Evolutionary conservation across 2,888 invertebrate genomes (phyloP), one percentile per base, ranked within the genome.

Genomic region (Hypselothyrea guttata): DNA sequence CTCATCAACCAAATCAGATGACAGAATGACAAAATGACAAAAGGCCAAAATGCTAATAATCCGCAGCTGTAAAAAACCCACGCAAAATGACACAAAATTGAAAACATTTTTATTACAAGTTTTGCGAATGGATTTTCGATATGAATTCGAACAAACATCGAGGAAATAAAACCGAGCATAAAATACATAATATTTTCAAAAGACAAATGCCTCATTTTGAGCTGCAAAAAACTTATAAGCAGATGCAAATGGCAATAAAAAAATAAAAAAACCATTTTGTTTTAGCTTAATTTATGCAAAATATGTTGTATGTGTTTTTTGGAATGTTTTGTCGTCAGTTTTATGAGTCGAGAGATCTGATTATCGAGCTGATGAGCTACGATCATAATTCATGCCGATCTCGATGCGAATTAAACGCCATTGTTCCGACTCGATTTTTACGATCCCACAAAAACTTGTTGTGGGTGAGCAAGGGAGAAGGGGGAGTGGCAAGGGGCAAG

Each of bases 391-490:
- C 85, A 84, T 59, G 78, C 66, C 76, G 45, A 22, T 42, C 55
- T 41, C 35, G 45, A 48, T 41, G 58, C 68, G 63, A 78, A 83
- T 85, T 83, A 79, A 83, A 69, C 54, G 71, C 78, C 75, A 84
- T 81, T 81, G 85, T 81, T 75, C 57, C 67, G 48, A 54, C 53
- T 68, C 66, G 75, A 78, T 61, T 77, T 82, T 82, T 58, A 82
- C 49, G 71, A 63, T 35, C 59, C 22, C 3, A n/a, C n/a, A n/a
- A 40, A 58, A 65, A 53, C 66, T 47, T 41, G 66, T 52, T 55
- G 15, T 47, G 5, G 15, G 31, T 15, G 15, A 11, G 12, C 35
- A 13, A 11, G 3, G 42, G 9, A 1, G n/a, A 7, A 4, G 2
- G 45, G 5, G 22, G n/a, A 4, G 22, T 2, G 2, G n/a, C n/a